These are phyloP conservation scores for Stenoptilia bipunctidactyla DNA, from an alignment of 2,888 invertebrate genomes.

Conservation along the genomic window DNA sequence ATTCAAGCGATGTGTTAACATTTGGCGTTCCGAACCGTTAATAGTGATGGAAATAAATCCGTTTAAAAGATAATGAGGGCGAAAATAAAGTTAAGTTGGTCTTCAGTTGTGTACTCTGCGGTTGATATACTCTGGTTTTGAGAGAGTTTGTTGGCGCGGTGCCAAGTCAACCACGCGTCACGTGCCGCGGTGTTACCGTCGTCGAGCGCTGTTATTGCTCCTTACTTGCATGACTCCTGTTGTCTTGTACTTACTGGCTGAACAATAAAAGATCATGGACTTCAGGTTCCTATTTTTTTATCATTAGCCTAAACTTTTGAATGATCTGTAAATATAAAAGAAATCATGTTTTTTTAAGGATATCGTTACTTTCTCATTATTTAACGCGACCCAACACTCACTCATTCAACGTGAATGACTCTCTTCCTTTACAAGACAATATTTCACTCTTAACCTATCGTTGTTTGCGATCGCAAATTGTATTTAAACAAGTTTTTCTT, in stretches of 20 bases:
- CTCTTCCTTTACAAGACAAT: too few species aligned
- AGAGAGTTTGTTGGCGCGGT: slow-evolving; percentile 29
- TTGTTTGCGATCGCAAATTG: slow-evolving; percentile 17
- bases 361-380: too few species aligned
- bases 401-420: too few species aligned
- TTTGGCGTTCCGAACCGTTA: slow-evolving; percentile 36
- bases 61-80: slow-evolving; percentile 63
- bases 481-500: too few species aligned
- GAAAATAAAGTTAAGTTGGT: slow-evolving; percentile 61
- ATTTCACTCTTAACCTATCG: too few species aligned
- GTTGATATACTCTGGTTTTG: slow-evolving; percentile 39
- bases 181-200: too few species aligned
- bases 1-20: slow-evolving; percentile 48
- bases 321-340: too few species aligned
- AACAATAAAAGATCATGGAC: too few species aligned
- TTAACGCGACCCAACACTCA: too few species aligned
- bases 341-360: too few species aligned
- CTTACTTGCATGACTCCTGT: background rate
- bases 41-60: slow-evolving; percentile 59
- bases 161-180: slow-evolving; percentile 52
- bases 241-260: slow-evolving; percentile 18
- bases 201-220: background rate
- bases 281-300: too few species aligned
- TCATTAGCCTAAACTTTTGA: too few species aligned
- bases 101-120: slow-evolving; percentile 44